Base-by-base conservation (phyloP, 1,140 invertebrate genomes). In the Triops longicaudatus region DNA sequence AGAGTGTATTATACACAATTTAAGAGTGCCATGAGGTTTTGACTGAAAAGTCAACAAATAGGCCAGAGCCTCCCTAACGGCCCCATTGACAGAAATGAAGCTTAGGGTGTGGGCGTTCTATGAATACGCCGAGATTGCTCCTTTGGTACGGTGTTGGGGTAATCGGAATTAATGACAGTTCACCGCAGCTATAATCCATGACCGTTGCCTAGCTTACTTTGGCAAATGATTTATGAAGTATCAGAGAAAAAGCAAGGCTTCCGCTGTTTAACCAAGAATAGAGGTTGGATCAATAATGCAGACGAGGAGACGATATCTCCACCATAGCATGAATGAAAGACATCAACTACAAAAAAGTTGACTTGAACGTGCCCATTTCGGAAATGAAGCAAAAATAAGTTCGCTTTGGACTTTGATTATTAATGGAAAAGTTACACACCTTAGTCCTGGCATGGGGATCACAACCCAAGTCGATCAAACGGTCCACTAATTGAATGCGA, bases 391-490 rank as follows among this genome's bases (percentile, higher is more conserved):
- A n/a, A n/a, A n/a, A n/a, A n/a, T 4, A 37, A 37, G 31, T 37
- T 2, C 7, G 31, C 31, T 37, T 37, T 37, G 31, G 7, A 37
- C 31, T 4, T 37, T 7, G 22, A 50, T 72, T 26, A 74, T 74
- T 28, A 31, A 17, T 73, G 27, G 27, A 17, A 27, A 41, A 73
- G 27, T 44, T 81, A 91, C 92, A 93, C 85, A 94, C 93, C 84
- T 94, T 93, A 83, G 95, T 95, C 80, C 92, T 90, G 26, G 93
- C 93, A 78, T 94, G 92, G 72, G 97, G 90, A 83, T 96, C 93
- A n/a, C 91, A 91, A 26, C 95, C 95, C 3, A 97, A 87, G 76
- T 98, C 96, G 77, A 97, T 90, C 83, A 98, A 90, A 74, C 93
- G 87, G 83, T 98, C 96, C 73, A 96, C 88, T 81, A 97, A 89